Evolutionary conservation across 64 coral and sea anemone genomes (phyloP), one percentile per base, ranked within the genome.

Genomic region (Orbicella faveolata): DNA sequence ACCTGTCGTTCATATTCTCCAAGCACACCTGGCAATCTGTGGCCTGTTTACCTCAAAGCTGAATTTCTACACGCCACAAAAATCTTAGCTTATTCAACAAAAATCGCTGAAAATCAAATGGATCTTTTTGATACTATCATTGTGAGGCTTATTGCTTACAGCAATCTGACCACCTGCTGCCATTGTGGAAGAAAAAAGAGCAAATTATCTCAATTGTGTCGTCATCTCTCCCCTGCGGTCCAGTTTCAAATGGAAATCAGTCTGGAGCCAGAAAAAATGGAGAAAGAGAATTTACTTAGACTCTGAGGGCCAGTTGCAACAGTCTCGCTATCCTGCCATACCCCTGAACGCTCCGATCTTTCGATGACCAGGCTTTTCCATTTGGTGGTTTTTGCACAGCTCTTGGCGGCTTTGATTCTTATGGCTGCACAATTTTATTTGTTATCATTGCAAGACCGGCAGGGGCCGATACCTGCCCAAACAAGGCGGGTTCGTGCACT

Each of bases 191-290:
- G 33, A 35, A 9, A 36, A 65, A 65, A 67, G 21, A 66, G 20
- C 0, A 84, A 84, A 68, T 84, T 83, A 66, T 83, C 80, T 83
- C 57, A 83, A 83, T 65, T 83, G 14, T 84, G 63, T 63, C 81
- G 81, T 84, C 81, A 84, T 84, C 34, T 19, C 36, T 51, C 17
- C 16, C 63, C 8, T 20, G 4, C 34, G 41, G 7, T 84, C 36
- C 63, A 68, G 19, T 68, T 68, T 68, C 63, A 19, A 9, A 51
- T 69, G 52, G 63, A 84, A 70, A 84, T 84, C 63, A 84, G 63
- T 84, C 20, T 37, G 34, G 12, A 18, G 37, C 35, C 13, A 12
- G 61, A 84, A 69, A 30, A 70, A 65, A 84, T 70, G 81, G 61
- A 48, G 81, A 25, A 25, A 15, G 15, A 51, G 44, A 39, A 16